Conservation (phyloP, 2,113 vertebrate species). For the Paramisgurnus dabryanus region DNA sequence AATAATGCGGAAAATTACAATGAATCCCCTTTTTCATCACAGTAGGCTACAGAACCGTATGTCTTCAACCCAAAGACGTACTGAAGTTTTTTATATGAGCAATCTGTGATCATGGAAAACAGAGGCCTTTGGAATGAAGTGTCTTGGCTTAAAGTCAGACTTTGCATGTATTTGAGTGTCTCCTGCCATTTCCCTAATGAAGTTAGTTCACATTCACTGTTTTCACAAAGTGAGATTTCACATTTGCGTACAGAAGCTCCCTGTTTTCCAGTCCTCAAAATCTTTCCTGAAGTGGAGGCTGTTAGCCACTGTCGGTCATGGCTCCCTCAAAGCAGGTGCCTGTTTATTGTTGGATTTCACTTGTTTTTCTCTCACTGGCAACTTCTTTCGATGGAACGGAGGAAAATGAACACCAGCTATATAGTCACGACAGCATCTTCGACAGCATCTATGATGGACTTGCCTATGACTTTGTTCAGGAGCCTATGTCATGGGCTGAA, state of each 20-base stretch:
- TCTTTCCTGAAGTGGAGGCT: constrained; percentile 14
- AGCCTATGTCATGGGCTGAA: constrained; percentile 58
- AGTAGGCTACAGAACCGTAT: too few relatives aligned
- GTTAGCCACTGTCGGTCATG: constrained; percentile 53
- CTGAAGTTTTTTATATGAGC: neutral
- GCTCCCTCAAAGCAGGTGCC: constrained; percentile 40
- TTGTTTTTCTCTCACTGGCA: constrained; percentile 14
- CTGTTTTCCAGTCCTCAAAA: constrained; percentile 32
- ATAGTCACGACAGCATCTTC: neutral
- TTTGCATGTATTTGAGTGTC: constrained; percentile 78
- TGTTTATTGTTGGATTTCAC: constrained; percentile 63
- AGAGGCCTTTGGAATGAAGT: constrained; percentile 24
- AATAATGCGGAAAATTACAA: neutral
- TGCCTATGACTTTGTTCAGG: constrained; percentile 64
- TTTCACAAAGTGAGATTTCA: constrained; percentile 62
- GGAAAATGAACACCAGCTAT: neutral
- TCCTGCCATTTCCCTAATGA: constrained; percentile 75
- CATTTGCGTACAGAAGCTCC: constrained; percentile 64
- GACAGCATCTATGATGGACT: constrained; percentile 54
- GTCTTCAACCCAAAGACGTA: too few relatives aligned
- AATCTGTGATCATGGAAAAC: neutral
- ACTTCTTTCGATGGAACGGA: neutral
- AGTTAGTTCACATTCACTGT: constrained; percentile 67
- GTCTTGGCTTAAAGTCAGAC: constrained; percentile 46
- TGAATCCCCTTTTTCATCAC: neutral